Base-by-base conservation (phyloP, 2,888 invertebrate species). In the Philaethria dido region DNA sequence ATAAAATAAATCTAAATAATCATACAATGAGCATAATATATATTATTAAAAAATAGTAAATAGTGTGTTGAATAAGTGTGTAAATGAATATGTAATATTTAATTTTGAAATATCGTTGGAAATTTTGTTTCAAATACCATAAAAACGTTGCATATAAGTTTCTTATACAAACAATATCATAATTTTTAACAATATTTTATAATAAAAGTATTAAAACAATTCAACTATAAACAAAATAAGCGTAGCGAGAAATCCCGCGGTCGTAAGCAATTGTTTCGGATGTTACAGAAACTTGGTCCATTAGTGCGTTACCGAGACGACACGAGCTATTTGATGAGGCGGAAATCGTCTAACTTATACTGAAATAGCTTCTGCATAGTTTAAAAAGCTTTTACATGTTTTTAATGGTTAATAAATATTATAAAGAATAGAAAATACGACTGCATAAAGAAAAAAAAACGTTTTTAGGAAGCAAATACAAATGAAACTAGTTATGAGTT, bases 251-350 rank as follows among this genome's bases (percentile, higher is more conserved):
- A 69, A 73, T 69, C 66, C 69, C 62, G 64, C 63, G 65, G 68
- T 67, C 66, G 64, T 66, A 62, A 57, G 62, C 66, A 69, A 74
- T 73, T 69, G 70, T 66, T 73, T 69, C 62, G 72, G 69, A 73
- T 70, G 69, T 71, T 66, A 71, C 64, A 68, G 69, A 71, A 72
- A 72, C 71, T 72, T 73, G 61, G 62, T 64, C 70, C 66, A 72
- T 73, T 71, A 68, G 69, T 59, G 59, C 33, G 62, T 57, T 64
- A 62, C 65, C 47, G 48, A 54, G 50, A 52, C 29, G 47, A 60
- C 67, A 54, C 59, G 50, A 67, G 52, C 67, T 63, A 63, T 67
- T 59, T 67, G 63, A 63, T 67, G 62, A 50, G 59, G 16, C 67
- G 59, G 59, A 45, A 59, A 29, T 25, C 16, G 42, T 44, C 42